phyloP scores from a whole-genome alignment of 2,888 invertebrate species.

The Sussaba pulchella region DNA sequence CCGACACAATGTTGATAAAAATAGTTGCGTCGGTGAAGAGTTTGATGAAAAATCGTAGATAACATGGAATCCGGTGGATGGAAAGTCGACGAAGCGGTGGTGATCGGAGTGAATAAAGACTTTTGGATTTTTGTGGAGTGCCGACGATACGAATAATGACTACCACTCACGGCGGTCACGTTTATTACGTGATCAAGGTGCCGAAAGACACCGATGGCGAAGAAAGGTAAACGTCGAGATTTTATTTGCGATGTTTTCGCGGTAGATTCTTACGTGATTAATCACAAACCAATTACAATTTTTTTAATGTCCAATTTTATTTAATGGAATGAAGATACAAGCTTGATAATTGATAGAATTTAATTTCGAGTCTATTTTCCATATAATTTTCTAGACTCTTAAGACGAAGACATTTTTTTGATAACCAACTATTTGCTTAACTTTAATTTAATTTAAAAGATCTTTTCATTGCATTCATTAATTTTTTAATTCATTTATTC shows the following conservation, averaged over 20 bases:
- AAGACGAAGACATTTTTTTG: too few relatives aligned
- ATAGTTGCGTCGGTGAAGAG: slow-evolving; percentile 26
- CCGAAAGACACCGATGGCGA: slow-evolving; percentile 85
- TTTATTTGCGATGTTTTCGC: not conserved
- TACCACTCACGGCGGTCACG: slow-evolving; percentile 88
- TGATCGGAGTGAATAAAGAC: slow-evolving; percentile 27
- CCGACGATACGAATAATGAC: slow-evolving; percentile 80
- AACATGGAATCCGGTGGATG: slow-evolving; percentile 11
- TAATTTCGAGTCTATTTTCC: too few relatives aligned
- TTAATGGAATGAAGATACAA: too few relatives aligned
- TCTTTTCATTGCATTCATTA: too few relatives aligned
- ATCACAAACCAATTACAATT: not conserved
- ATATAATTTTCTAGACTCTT: too few relatives aligned
- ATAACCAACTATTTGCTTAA: too few relatives aligned
- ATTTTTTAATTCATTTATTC: too few relatives aligned
- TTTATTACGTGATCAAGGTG: slow-evolving; percentile 89
- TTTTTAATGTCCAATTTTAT: too few relatives aligned
- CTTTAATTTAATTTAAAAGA: too few relatives aligned
- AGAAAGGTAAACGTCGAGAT: slow-evolving; percentile 78
- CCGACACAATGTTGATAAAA: slow-evolving; percentile 15
- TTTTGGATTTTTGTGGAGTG: slow-evolving; percentile 45
- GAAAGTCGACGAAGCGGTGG: not conserved
- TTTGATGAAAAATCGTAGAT: slow-evolving; percentile 37
- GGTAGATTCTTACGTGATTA: not conserved
- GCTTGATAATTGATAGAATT: too few relatives aligned